phyloP scores from a whole-genome alignment of 2,888 invertebrate species.

The Tipula confusa region DNA sequence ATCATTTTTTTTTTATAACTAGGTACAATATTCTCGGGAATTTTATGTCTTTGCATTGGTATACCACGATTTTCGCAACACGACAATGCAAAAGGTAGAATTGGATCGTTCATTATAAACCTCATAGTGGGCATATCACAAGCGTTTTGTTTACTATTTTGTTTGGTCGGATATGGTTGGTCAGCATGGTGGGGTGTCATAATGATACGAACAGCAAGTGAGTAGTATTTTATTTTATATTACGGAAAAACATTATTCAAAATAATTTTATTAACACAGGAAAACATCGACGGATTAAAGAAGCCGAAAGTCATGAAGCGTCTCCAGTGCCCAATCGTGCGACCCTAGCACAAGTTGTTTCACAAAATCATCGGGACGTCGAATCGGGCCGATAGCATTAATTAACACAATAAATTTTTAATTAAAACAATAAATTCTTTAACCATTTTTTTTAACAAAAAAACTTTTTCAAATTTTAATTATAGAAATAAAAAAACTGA shows the following conservation, averaged over 20 bases:
- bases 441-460: background rate
- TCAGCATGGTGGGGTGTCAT: slow-evolving; percentile 96
- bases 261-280: background rate
- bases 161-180: slow-evolving; percentile 97
- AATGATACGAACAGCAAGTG: slow-evolving; percentile 84
- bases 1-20: slow-evolving; percentile 41
- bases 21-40: slow-evolving; percentile 87
- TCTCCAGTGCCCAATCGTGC: slow-evolving; percentile 27
- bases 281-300: slow-evolving; percentile 13
- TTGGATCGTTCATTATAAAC: slow-evolving; percentile 81
- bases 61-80: slow-evolving; percentile 81
- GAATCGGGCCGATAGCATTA: slow-evolving; percentile 28
- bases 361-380: slow-evolving; percentile 33
- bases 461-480: background rate
- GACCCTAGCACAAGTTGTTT: slow-evolving; percentile 28
- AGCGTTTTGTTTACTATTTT: slow-evolving; percentile 88
- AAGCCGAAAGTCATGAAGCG: background rate
- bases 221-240: slow-evolving; percentile 49
- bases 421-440: background rate
- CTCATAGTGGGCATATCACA: slow-evolving; percentile 82
- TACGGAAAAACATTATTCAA: background rate
- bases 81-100: slow-evolving; percentile 68
- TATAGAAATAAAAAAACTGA: background rate
- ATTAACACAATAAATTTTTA: background rate
- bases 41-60: slow-evolving; percentile 83